Base-by-base conservation (phyloP, 2,888 invertebrate species). In the Cataglyphis livida region DNA sequence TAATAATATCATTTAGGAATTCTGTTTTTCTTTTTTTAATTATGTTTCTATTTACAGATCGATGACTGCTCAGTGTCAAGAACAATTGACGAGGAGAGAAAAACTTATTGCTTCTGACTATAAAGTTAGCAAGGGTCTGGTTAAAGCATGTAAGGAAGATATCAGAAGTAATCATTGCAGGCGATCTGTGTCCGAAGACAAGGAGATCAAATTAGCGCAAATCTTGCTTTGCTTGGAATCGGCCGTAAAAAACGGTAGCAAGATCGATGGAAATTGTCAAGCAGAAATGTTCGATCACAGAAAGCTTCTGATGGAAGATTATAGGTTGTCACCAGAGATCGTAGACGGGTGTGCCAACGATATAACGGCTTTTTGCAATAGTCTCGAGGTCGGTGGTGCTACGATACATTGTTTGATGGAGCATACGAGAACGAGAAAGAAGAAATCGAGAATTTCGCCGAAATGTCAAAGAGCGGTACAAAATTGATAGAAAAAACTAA, bases 401-500 rank as follows among this genome's bases (percentile, higher is more conserved):
- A 99, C 99, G 0, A 97, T 99, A 88, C 99, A 99, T 94, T 99
- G 99, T 93, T 95, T 99, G 62, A 98, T 99, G 98, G 97, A 98
- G 59, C 97, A 98, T 94, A 97, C 98, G 0, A 96, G 97, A 90
- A 95, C 96, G 0, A 95, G 96, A 88, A 95, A 96, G 91, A 95
- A 95, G 90, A 96, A 96, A 91, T 96, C 96, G 10, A 95, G 97
- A 87, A 96, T 98, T 41, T 96, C 97, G 51, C 94, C 96, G 25
- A 95, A 95, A 71, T 98, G 98, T 92, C 96, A 97, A 93, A 96
- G 97, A 93, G 97, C 98, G 74, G 96, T 96, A 94, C 95, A 48
- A 7, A 84, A 78, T 65, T 51, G 12, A 68, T 76, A 12, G 7
- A 21, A 32, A 41, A 78, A 64, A 59, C 18, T 44, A 25, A 48